Base-by-base conservation (phyloP, 2,113 vertebrate genomes). In the Platysternon megacephalum region DNA sequence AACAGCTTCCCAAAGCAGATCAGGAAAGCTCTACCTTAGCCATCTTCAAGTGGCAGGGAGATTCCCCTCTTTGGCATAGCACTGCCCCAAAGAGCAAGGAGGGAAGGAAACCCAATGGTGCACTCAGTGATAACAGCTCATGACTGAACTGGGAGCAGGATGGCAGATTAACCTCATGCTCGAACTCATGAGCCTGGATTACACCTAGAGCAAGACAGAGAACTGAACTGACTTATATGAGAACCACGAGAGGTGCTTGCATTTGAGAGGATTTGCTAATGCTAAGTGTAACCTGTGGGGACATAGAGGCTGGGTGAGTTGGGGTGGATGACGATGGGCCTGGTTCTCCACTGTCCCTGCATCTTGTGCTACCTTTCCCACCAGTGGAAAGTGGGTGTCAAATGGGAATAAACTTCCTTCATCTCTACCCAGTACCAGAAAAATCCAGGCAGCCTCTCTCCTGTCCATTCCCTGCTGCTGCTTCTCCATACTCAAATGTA, bases 21-120 rank as follows among this genome's bases (percentile, higher is more conserved):
- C 2, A 10, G 2, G 1, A 49, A 84, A 61, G 4, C 2, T 5
- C 79, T 10, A 1, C 32, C 68, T 13, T 10, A n/a, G 12, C 11
- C 1, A 0, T 11, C 11, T 4, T 61, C 58, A 49, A 58, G 1
- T 3, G 2, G 24, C 1, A 19, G 35, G 8, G 35, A 68, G 35
- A n/a, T 49, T 61, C 39, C 16, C 39, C 26, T 42, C 28, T 42
- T 90, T 68, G 39, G 3, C 72, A 44, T 7, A 44, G 22, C 72
- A 74, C 11, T 65, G 61, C 32, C 11, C 61, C 22, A 44, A 42
- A 24, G 79, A 76, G 4, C 56, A n/a, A 89, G 13, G 32, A 52
- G 2, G 26, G 3, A 1, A 46, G 61, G 6, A 14, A 82, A 11
- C 2, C 1, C 2, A 46, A 79, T 82, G 1, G 0, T 79, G n/a